Base-by-base conservation (phyloP, 1,140 invertebrate genomes). In the Xylocopa sonorina region DNA sequence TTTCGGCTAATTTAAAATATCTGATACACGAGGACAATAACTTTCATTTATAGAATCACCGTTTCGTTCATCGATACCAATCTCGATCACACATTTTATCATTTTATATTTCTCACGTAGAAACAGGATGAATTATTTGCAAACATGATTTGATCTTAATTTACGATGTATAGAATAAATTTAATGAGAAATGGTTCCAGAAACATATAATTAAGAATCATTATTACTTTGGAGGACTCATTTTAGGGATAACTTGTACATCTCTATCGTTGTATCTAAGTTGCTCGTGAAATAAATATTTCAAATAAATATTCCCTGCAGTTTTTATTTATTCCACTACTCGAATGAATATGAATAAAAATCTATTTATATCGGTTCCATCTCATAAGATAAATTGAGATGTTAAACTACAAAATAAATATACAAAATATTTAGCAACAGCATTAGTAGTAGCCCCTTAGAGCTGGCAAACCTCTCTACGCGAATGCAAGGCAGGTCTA, bases 201-300 rank as follows among this genome's bases (percentile, higher is more conserved):
- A 21, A 5, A 50, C 6, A 14, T 46, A 2, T 53, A 27, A 24
- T 53, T 24, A 53, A 53, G 21, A n/a, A 24, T 53, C 51, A 21
- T 10, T 6, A 24, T 51, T 38, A 18, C 66, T 53, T 55, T 16
- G 38, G 43, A 50, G n/a, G 38, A 63, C 63, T 24, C 32, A 12
- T 3, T 48, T 41, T 32, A 4, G 6, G 51, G 2, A 66, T 34
- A 32, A 60, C 12, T 48, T 58, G 41, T 60, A 60, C 41, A 58
- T 48, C 27, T 66, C 18, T 27, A 46, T 57, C 38, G 16, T 57
- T 76, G 63, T 68, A 67, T 24, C 10, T 24, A 24, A 24, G 41
- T 57, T 76, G 38, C 51, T 57, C 57, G 29, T 27, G 21, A 46
- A 76, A 57, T 76, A 76, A 76, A 76, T 68, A 43, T 76, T 55